Conservation (phyloP, 2,797 vertebrate genomes). For the Miichthys miiuy region DNA sequence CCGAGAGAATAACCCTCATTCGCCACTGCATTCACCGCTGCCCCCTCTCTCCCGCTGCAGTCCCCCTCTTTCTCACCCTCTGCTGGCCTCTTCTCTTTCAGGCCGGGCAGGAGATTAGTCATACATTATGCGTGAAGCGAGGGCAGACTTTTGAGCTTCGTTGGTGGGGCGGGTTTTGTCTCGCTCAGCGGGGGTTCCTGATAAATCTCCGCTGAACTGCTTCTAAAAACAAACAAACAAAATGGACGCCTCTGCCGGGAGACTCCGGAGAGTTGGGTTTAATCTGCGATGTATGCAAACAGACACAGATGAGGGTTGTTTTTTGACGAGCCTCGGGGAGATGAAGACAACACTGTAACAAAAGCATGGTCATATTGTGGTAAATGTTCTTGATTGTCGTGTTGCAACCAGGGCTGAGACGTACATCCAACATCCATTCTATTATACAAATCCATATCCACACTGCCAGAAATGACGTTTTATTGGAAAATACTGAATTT, state of each 20-base stretch:
- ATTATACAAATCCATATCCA: background rate
- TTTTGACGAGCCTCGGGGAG: background rate
- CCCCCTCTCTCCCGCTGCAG: conserved; percentile 9
- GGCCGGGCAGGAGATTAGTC: conserved; percentile 61
- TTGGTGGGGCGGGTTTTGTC: conserved; percentile 24
- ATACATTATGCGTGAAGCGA: conserved; percentile 48
- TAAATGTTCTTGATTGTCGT: background rate
- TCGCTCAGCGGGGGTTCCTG: conserved; percentile 44
- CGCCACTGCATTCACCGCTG: conserved; percentile 3
- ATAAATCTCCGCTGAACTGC: conserved; percentile 56
- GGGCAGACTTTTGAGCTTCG: conserved; percentile 45
- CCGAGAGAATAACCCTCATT: background rate
- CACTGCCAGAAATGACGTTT: background rate
- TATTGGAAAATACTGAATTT: background rate
- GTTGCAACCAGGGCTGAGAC: background rate
- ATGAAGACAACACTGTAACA: conserved; percentile 8
- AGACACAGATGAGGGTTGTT: background rate
- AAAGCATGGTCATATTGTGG: background rate
- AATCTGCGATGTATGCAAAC: conserved; percentile 27
- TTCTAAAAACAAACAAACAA: conserved; percentile 67
- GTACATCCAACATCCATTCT: background rate
- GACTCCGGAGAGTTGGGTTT: conserved; percentile 6
- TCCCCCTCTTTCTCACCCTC: conserved; percentile 17
- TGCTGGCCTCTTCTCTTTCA: conserved; percentile 44
- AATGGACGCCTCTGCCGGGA: conserved; percentile 49